Evolutionary conservation across 2,113 vertebrate genomes (phyloP).

Genomic region (Notarius lentiginosus): DNA sequence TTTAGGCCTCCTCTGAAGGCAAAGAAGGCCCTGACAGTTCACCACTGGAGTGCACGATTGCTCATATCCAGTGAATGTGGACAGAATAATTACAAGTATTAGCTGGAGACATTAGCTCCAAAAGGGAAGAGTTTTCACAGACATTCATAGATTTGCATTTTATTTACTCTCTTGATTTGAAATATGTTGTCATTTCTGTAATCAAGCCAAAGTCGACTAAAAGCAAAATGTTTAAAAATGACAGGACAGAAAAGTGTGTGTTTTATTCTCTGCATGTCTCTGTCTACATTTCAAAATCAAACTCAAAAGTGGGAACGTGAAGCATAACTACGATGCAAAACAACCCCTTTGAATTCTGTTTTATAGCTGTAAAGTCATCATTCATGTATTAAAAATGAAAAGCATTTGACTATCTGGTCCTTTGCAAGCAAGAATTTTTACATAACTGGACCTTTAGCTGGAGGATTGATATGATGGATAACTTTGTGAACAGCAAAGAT

Average conservation of each 20-base stretch:
- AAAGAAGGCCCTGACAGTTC: too few relatives aligned
- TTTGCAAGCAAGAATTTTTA: background rate
- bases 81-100: too few relatives aligned
- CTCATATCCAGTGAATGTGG: too few relatives aligned
- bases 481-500: background rate
- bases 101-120: background rate
- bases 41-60: too few relatives aligned
- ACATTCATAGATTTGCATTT: background rate
- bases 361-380: background rate
- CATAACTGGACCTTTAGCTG: background rate
- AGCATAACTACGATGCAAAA: background rate
- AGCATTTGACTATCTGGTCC: background rate
- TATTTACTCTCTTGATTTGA: background rate
- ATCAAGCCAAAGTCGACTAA: background rate
- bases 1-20: too few relatives aligned
- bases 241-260: background rate
- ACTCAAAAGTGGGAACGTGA: background rate
- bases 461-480: background rate
- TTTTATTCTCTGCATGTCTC: background rate
- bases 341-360: background rate
- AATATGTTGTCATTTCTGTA: background rate
- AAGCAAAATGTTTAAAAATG: background rate
- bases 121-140: background rate
- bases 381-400: background rate
- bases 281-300: background rate